Base-by-base conservation (phyloP, 1,140 invertebrate species). In the Atta colombica region DNA sequence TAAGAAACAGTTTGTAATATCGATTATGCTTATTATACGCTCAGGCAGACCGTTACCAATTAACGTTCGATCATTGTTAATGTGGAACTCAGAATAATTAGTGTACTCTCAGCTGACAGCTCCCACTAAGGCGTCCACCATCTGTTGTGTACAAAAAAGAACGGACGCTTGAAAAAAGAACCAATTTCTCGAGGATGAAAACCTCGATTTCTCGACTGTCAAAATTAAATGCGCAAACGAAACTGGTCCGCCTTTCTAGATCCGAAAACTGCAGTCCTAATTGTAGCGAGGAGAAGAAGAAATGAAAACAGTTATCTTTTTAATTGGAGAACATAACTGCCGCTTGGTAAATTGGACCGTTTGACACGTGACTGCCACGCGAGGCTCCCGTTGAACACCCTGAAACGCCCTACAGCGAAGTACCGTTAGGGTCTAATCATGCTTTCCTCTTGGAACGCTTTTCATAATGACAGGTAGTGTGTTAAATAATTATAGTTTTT, bases 241-340 rank as follows among this genome's bases (percentile, higher is more conserved):
- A 60, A 61, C 53, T 8, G 25, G 28, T 82, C 63, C 53, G 45
- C 72, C 68, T 71, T 75, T 55, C 7, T 18, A 69, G 45, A 68
- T 68, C 66, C 86, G 18, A 80, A 87, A 89, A 87, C 35, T 49
- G 53, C 77, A 65, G 28, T 89, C 55, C 85, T 90, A 90, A 87
- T 90, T 89, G 85, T 72, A 58, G 84, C 28, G 39, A 58, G 61
- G 61, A 65, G 82, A 69, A 60, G 61, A 87, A 85, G 85, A 77
- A 78, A 84, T 71, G 85, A 82, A 88, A 88, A 90, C 87, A 75
- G 90, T 88, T 91, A 88, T 66, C 87, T 88, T 91, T 91, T 91
- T 91, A 91, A 91, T 91, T 91, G 90, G 90, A 68, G 63, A 85
- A 88, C 88, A 72, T 91, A 91, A 90, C 90, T 91, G 90, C 88